Base-by-base conservation (phyloP, 2,888 invertebrate genomes). In the Drosophila pseudotakahashii region DNA sequence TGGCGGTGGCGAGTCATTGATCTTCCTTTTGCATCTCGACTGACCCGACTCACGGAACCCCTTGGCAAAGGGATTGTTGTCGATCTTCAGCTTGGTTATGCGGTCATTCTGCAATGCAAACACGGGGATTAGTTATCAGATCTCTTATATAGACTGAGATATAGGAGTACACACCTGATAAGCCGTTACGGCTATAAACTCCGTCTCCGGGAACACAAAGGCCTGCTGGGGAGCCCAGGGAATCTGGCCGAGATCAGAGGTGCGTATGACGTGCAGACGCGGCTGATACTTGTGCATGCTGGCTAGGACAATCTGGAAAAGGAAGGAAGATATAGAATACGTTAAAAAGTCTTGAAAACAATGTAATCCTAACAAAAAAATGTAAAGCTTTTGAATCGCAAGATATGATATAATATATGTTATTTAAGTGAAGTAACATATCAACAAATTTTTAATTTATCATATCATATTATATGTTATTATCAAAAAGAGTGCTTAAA, bases 211-310 rank as follows among this genome's bases (percentile, higher is more conserved):
- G 90, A 97, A 97, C 23, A 93, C 93, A 89, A 95, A 95, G 34
- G 94, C 93, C n/a, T 94, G 93, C 50, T 94, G 94, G 0, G 94
- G 94, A 26, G 95, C 94, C 94, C 95, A 96, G 37, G 94, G 94
- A 45, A 95, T 92, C 41, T 95, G 94, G 1, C 93, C 93, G 0
- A 94, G 93, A 90, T 97, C 96, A 10, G 95, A 93, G 50, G 96
- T 96, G 45, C 96, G 94, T 41, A 97, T 95, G 77, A 99, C 94
- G 92, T 98, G 95, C 84, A 98, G 94, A 7, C 96, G 93, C 0
- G 98, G 98, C 75, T 97, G 95, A 93, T 99, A 99, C 92, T 98
- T 98, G 93, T 98, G 98, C 98, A 99, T 99, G 23, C 98, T 98
- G 32, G 97, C 97, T 67, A 98, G 93, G 3, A 97, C 95, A 88